phyloP scores from a whole-genome alignment of 2,888 invertebrate species.

The Meghimatium bilineatum region DNA sequence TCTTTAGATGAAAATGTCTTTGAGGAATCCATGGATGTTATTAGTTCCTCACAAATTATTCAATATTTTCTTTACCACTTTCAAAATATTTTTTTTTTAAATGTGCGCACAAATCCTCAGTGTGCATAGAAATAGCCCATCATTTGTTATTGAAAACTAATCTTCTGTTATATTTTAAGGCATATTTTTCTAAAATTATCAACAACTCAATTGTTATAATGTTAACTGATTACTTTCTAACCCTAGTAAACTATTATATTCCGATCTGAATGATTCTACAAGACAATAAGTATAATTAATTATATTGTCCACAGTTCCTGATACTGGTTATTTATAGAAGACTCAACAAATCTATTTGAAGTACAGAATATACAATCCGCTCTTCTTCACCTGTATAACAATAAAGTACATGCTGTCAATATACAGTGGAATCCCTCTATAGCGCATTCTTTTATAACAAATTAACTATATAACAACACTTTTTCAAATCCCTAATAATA shows the following conservation, averaged over 20 bases:
- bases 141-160: background rate
- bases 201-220: background rate
- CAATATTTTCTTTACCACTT: background rate
- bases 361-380: background rate
- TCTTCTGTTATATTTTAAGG: background rate
- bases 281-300: background rate
- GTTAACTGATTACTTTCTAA: background rate
- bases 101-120: background rate
- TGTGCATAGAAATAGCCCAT: background rate
- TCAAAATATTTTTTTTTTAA: no score
- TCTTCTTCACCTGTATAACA: background rate
- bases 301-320: background rate
- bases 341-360: background rate
- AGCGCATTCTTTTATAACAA: no score
- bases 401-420: background rate
- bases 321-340: background rate
- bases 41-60: background rate
- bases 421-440: no score
- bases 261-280: background rate
- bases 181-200: background rate
- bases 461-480: no score
- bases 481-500: no score
- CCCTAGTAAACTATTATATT: background rate
- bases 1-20: constrained; percentile 65
- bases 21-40: constrained; percentile 54